Evolutionary conservation across 2,797 vertebrate genomes (phyloP), one percentile per base, ranked within the genome.

Genomic region (Eremophila alpestris): DNA sequence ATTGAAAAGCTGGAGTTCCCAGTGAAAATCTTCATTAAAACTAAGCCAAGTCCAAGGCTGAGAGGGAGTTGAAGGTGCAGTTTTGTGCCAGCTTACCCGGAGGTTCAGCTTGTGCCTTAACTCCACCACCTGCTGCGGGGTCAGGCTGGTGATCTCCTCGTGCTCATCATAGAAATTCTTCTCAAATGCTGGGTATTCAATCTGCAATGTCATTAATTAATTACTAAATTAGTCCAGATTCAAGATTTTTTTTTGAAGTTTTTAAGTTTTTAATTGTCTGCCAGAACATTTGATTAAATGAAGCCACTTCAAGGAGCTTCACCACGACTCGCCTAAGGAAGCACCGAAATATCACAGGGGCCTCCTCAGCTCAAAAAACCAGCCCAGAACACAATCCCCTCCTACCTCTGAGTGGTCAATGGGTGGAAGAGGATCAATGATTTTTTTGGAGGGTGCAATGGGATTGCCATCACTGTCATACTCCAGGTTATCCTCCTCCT

Each of bases 401-500:
- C 96, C 89, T 98, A 99, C 99, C 99, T 99, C 99, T 36, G 99
- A 98, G 93, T 99, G 99, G 96, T 99, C 99, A 90, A 99, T 99
- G 40, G 99, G 99, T 93, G 99, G 99, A 71, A 99, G 98, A 11
- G 99, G 99, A 97, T 99, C 87, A 83, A 99, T 99, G 75, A 99
- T 99, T 96, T 98, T 98, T 97, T 99, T 99, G 74, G 99, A 98
- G 0, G 99, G 97, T 67, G 99, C 98, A 76, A 99, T 99, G 7
- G 99, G 99, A 96, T 99, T 99, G 51, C 99, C 99, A 89, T 99
- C 99, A 83, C 99, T 99, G 51, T 99, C 99, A 74, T 99, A 99
- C 46, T 99, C 99, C 87, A 99, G 95, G 87, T 98, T 98, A 94
- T 99, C 99, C 29, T 99, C 99, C 21, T 99, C 99, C 46, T 99